Conservation (phyloP, 2,888 invertebrate species). For the Buathra laborator region DNA sequence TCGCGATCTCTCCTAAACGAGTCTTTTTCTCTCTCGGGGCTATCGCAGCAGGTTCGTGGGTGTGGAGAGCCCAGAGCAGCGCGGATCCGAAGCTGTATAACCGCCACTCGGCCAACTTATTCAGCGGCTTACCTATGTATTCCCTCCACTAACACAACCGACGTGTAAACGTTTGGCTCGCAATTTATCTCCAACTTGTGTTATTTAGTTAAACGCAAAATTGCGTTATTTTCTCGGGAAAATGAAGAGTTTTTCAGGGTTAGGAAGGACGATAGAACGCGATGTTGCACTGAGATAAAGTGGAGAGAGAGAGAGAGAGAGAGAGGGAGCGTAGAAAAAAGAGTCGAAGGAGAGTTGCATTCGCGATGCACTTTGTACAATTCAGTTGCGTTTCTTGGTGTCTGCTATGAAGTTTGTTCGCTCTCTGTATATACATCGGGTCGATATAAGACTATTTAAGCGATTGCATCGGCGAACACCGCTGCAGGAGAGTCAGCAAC, state of each 20-base stretch:
- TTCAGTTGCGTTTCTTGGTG: not conserved
- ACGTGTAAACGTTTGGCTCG: not conserved
- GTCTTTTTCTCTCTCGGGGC: conserved; percentile 30
- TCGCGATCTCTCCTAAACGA: conserved; percentile 58
- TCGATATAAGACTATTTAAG: conserved; percentile 77
- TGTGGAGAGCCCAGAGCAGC: conserved; percentile 36
- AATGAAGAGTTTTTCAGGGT: not conserved
- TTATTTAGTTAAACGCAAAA: not conserved
- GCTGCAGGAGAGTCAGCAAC: conserved; percentile 71
- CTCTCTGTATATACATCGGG: conserved; percentile 34
- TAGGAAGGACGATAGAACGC: not conserved
- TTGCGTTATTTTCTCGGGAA: not conserved
- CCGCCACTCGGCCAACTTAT: conserved; percentile 1
- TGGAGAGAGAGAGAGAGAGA: not conserved
- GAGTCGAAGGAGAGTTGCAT: not conserved
- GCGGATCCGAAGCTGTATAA: not conserved
- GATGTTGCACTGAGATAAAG: not conserved
- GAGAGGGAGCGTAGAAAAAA: conserved; percentile 3
- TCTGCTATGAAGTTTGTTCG: conserved; percentile 38
- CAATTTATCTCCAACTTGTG: not conserved
- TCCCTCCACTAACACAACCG: not conserved
- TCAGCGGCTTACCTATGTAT: not conserved
- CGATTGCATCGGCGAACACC: conserved; percentile 80
- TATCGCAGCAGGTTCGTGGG: conserved; percentile 59
- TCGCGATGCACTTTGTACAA: not conserved